Evolutionary conservation across 1,140 invertebrate genomes (phyloP).

Genomic region (Leptonema lineaticorne): DNA sequence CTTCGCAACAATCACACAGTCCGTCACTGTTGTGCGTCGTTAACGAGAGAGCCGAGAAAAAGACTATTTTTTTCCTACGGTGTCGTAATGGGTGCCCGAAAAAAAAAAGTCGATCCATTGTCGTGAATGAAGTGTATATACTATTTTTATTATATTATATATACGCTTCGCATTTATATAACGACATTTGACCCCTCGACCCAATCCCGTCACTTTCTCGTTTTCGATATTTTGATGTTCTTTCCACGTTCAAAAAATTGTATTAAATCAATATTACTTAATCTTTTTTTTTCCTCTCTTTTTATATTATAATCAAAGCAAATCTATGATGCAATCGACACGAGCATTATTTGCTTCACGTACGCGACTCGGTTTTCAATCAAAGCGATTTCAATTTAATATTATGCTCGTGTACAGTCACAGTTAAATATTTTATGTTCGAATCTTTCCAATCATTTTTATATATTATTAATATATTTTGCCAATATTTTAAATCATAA

Average conservation of each 20-base stretch:
- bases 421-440: no score
- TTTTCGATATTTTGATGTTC: constrained; percentile 11
- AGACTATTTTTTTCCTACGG: not conserved
- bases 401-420: not conserved
- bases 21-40: not conserved
- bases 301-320: not conserved
- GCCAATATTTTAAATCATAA: no score
- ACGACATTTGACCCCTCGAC: constrained; percentile 12
- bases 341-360: not conserved
- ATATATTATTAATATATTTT: no score
- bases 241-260: not conserved
- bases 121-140: constrained; percentile 2
- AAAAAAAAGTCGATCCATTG: constrained; percentile 7
- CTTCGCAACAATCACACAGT: not conserved
- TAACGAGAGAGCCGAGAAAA: no score
- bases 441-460: not conserved
- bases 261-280: not conserved
- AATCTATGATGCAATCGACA: not conserved
- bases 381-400: not conserved
- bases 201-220: constrained; percentile 15
- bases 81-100: constrained; percentile 9
- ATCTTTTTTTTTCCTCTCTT: no score
- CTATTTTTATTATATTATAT: no score
- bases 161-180: constrained; percentile 18
- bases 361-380: no score